phyloP scores from a whole-genome alignment of 2,113 vertebrate species.

The Brevimyrus niger region DNA sequence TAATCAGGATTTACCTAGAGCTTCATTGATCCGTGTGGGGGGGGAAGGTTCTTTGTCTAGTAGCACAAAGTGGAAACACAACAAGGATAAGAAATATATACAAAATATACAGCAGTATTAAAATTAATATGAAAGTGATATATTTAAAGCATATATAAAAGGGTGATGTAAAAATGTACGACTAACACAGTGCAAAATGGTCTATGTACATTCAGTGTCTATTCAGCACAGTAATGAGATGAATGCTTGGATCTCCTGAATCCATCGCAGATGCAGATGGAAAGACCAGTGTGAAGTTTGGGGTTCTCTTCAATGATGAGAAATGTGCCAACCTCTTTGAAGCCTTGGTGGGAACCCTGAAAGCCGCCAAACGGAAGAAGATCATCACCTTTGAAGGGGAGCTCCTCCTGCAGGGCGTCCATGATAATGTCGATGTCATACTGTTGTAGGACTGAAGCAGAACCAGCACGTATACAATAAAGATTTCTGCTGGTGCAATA shows the following conservation, averaged over 20 bases:
- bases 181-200: background rate
- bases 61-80: background rate
- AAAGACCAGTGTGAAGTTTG: slow-evolving; percentile 81
- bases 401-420: slow-evolving; percentile 88
- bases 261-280: slow-evolving; percentile 72
- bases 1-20: background rate
- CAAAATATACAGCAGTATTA: background rate
- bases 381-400: slow-evolving; percentile 72
- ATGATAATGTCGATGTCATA: slow-evolving; percentile 80
- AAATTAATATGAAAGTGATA: background rate
- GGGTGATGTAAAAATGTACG: background rate
- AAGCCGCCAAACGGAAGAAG: slow-evolving; percentile 81
- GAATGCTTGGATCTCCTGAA: background rate
- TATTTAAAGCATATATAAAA: background rate
- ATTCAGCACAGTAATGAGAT: background rate
- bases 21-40: background rate
- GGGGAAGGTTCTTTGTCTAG: background rate
- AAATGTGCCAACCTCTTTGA: slow-evolving; percentile 95
- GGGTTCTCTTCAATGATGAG: slow-evolving; percentile 85
- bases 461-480: background rate
- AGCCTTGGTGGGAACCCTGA: slow-evolving; percentile 89
- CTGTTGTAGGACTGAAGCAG: slow-evolving; percentile 67
- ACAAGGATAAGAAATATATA: background rate
- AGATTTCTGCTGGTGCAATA: background rate
- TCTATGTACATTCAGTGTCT: background rate